Conservation (phyloP, 2,888 invertebrate genomes). For the Caenorhabditis afra region DNA sequence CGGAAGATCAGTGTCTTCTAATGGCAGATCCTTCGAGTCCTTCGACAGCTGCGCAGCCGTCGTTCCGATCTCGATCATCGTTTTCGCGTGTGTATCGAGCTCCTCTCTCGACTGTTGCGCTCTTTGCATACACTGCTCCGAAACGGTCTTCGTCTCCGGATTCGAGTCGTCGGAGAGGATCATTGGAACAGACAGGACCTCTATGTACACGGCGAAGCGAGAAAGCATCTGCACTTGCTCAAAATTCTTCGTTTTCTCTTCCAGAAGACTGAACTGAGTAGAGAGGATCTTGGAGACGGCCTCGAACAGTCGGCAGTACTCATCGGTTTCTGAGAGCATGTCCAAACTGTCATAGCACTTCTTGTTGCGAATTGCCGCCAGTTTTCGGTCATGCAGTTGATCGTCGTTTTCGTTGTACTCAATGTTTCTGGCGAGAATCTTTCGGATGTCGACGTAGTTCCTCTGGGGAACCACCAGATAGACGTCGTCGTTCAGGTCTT, state of each 20-base stretch:
- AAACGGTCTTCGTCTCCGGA: constrained; percentile 14
- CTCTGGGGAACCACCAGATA: constrained; percentile 44
- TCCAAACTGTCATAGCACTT: constrained; percentile 46
- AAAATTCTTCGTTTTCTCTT: constrained; percentile 27
- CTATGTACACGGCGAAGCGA: constrained; percentile 52
- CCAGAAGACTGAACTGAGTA: constrained; percentile 34
- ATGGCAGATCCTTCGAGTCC: constrained; percentile 24
- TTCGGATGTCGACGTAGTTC: constrained; percentile 19
- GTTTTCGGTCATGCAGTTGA: too few species aligned
- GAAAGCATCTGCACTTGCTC: constrained; percentile 40
- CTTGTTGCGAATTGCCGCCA: constrained; percentile 15
- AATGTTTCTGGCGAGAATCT: constrained; percentile 20
- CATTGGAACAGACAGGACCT: constrained; percentile 43
- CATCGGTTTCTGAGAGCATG: constrained; percentile 43
- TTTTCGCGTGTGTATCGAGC: constrained; percentile 26
- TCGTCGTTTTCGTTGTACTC: constrained; percentile 27
- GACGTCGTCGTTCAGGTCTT: constrained; percentile 27
- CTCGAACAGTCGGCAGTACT: constrained; percentile 23
- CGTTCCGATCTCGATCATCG: constrained; percentile 20
- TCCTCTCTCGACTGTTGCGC: constrained; percentile 36
- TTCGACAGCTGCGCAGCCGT: constrained; percentile 30
- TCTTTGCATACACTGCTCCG: constrained; percentile 32
- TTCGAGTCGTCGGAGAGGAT: constrained; percentile 22
- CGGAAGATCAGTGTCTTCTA: constrained; percentile 53
- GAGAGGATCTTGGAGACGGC: constrained; percentile 32